phyloP scores from a whole-genome alignment of 2,888 invertebrate genomes.

The Melinaea marsaeus region DNA sequence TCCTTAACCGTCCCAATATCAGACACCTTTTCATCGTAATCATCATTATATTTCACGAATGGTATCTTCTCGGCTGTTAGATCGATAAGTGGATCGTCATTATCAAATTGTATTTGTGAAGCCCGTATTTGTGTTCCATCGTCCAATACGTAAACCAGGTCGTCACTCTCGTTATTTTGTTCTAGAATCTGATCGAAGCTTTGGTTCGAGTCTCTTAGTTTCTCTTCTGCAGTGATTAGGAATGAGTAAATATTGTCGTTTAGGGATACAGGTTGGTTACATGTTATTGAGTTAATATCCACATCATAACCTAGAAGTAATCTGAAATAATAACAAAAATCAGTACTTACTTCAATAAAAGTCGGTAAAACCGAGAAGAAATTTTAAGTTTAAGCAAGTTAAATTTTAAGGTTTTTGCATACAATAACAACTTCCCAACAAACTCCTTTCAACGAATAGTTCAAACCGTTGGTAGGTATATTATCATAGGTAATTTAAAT shows the following conservation, averaged over 20 bases:
- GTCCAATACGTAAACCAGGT: constrained; percentile 60
- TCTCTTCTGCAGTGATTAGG: constrained; percentile 56
- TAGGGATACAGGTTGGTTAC: constrained; percentile 58
- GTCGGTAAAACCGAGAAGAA: too few relatives aligned
- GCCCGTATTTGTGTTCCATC: constrained; percentile 71
- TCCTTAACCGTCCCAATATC: constrained; percentile 45
- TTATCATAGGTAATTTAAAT: too few relatives aligned
- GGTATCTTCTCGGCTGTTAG: constrained; percentile 63
- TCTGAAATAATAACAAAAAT: constrained; percentile 23
- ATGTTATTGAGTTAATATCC: constrained; percentile 62
- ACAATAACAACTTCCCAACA: too few relatives aligned
- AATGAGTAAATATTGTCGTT: constrained; percentile 66
- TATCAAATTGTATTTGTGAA: constrained; percentile 72
- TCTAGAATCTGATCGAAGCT: constrained; percentile 45
- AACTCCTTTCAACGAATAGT: too few relatives aligned
- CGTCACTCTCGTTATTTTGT: constrained; percentile 39
- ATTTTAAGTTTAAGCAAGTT: too few relatives aligned
- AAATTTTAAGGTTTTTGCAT: too few relatives aligned
- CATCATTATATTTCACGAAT: constrained; percentile 55
- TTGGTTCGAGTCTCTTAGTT: constrained; percentile 35
- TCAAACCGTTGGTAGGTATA: too few relatives aligned
- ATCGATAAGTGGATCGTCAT: constrained; percentile 63
- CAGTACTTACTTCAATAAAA: too few relatives aligned
- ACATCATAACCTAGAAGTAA: constrained; percentile 60
- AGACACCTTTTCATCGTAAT: constrained; percentile 40